phyloP scores from a whole-genome alignment of 2,113 vertebrate genomes.

The Nibea albiflora region DNA sequence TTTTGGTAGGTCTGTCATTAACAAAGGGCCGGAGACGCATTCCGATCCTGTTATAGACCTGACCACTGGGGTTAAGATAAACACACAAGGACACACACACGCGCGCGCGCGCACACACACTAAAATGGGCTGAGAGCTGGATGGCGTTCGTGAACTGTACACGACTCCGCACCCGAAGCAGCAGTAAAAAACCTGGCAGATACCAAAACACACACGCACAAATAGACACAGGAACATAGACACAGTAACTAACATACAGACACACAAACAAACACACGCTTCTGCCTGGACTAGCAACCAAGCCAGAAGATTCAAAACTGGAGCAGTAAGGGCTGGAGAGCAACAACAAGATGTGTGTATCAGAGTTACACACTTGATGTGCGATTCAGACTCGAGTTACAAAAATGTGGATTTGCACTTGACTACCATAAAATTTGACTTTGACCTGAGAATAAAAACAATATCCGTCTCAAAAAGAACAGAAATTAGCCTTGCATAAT shows the following conservation, averaged over 20 bases:
- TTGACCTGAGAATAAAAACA: neutral
- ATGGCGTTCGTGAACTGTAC: slow-evolving; percentile 66
- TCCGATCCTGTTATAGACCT: slow-evolving; percentile 83
- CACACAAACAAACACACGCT: slow-evolving; percentile 25
- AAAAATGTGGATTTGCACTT: neutral
- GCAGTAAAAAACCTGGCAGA: slow-evolving; percentile 54
- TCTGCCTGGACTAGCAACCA: neutral
- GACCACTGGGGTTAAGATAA: slow-evolving; percentile 78
- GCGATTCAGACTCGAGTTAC: neutral
- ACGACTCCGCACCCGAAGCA: slow-evolving; percentile 62
- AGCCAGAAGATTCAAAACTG: slow-evolving; percentile 52
- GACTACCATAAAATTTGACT: neutral
- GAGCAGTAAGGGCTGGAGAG: slow-evolving; percentile 42
- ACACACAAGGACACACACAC: slow-evolving; percentile 60
- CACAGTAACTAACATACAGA: slow-evolving; percentile 15
- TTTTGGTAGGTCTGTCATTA: slow-evolving; percentile 85
- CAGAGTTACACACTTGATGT: neutral
- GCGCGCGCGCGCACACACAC: slow-evolving; percentile 49
- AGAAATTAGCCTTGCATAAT: neutral
- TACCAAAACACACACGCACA: slow-evolving; percentile 38
- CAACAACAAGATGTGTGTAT: slow-evolving; percentile 14
- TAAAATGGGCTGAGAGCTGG: slow-evolving; percentile 47
- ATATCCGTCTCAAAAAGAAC: neutral
- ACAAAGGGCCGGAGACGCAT: slow-evolving; percentile 81
- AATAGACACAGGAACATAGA: neutral